Evolutionary conservation across 92 coral and sea anemone species (phyloP), one percentile per base, ranked within the genome.

Genomic region (Chrysogorgia sp.): DNA sequence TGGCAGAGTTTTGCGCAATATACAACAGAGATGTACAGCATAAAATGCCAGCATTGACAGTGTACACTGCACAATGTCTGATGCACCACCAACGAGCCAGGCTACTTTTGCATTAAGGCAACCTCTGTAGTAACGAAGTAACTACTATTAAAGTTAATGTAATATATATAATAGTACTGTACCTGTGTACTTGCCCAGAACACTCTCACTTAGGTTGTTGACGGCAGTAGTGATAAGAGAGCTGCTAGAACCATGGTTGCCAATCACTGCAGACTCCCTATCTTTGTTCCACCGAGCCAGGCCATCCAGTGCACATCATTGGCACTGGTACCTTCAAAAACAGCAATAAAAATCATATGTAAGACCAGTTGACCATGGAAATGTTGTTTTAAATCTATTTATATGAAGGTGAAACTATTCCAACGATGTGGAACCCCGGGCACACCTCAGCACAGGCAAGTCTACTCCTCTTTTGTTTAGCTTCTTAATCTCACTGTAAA

Each of bases 381-480:
- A 4, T 17, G 1, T 20, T 2, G 8, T 3, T 7, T 9, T 1
- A 30, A 6, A 68, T 32, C 45, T 49, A 33, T 25, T n/a, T n/a
- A 90, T 26, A 60, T 90, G 88, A 1, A 86, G 79, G 34, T 90
- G 90, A 63, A 90, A 90, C 0, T 82, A 67, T 50, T 90, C 93
- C 71, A 86, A 71, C 10, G 87, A 86, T 3, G 89, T 86, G 0
- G 87, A 90, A 7, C 86, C 82, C 37, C 82, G 37, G 14, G 61
- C 82, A 60, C 82, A 77, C 14, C 72, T 40, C 6, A 0, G 32
- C 2, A 19, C 30, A 0, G 71, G 72, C 8, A 77, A 32, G 17
- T 1, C 12, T 1, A 34, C 3, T 0, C 79, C 87, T 0, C 84
- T 88, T 62, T 83, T 87, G 13, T 48, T 40, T 4, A 72, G 19